phyloP scores from a whole-genome alignment of 2,113 vertebrate species.

The Clarias macrocephalus region DNA sequence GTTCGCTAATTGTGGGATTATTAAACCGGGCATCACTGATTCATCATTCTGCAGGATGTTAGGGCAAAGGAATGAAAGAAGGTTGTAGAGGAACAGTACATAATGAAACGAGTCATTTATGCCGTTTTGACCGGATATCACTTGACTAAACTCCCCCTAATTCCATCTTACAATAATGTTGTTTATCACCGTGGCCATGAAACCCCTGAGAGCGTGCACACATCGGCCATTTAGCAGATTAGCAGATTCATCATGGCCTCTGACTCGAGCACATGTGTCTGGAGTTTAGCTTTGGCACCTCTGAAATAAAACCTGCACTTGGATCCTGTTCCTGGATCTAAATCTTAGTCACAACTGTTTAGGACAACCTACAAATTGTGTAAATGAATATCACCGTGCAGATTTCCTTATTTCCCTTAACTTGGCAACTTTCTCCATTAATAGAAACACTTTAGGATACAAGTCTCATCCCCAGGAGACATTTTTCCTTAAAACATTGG shows the following conservation, averaged over 20 bases:
- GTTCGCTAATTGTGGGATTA: neutral
- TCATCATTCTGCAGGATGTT: neutral
- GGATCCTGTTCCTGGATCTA: neutral
- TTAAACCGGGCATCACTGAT: neutral
- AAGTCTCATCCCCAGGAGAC: neutral
- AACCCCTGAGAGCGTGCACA: neutral
- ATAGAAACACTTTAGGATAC: neutral
- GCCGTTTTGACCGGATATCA: neutral
- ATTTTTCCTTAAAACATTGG: neutral
- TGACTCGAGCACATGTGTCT: neutral
- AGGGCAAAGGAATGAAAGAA: neutral
- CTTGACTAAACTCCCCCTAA: neutral
- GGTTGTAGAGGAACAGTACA: neutral
- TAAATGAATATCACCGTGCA: neutral
- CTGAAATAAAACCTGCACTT: neutral
- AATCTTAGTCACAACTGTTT: constrained; percentile 9
- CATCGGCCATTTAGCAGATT: neutral
- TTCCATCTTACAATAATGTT: neutral
- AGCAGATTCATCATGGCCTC: neutral
- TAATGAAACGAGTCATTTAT: neutral
- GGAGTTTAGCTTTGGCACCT: constrained; percentile 8
- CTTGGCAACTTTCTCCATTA: neutral
- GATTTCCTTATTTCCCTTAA: constrained; percentile 2
- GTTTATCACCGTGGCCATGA: neutral
- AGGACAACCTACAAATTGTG: neutral